A percentile compares a stretch with the other conserved stretches of the same genome.
These are phyloP conservation scores for Sinhomidia bicolor DNA, from an alignment of 2,888 invertebrate genomes.

Conservation along the genomic window DNA sequence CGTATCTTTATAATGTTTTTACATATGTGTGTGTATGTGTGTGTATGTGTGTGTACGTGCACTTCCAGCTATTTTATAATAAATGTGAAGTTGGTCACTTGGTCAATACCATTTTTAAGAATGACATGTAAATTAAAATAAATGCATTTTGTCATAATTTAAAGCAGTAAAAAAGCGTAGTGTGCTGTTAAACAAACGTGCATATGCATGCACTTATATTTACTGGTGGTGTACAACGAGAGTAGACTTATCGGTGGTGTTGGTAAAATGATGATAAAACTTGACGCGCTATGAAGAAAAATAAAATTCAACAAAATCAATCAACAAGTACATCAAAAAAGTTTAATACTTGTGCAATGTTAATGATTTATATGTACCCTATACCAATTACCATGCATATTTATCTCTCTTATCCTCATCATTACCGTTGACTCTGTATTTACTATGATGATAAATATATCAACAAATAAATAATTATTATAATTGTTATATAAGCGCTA, in stretches of 20 bases:
- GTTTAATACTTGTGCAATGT: not conserved
- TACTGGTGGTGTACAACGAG: not conserved
- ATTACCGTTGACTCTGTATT: slow-evolving; percentile 36
- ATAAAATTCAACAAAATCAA: no score
- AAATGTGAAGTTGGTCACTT: no score
- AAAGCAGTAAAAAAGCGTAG: no score
- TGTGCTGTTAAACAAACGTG: no score
- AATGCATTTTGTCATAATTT: no score
- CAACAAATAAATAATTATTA: not conserved
- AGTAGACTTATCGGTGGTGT: not conserved
- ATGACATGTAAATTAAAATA: no score
- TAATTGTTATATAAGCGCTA: not conserved
- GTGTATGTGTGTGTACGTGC: not conserved
- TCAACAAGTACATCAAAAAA: not conserved
- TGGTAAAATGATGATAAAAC: not conserved
- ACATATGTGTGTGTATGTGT: not conserved
- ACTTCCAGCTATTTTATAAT: not conserved
- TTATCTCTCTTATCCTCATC: not conserved
- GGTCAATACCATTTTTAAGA: no score
- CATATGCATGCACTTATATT: no score
- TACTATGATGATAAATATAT: not conserved
- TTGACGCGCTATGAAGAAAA: not conserved
- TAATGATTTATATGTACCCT: not conserved
- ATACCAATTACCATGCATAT: not conserved
- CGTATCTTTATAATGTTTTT: not conserved